A percentile compares a stretch with the other conserved stretches of the same genome.
These are phyloP conservation scores for Athrips mouffetella DNA, from an alignment of 2,888 invertebrate species.

Conservation along the genomic window DNA sequence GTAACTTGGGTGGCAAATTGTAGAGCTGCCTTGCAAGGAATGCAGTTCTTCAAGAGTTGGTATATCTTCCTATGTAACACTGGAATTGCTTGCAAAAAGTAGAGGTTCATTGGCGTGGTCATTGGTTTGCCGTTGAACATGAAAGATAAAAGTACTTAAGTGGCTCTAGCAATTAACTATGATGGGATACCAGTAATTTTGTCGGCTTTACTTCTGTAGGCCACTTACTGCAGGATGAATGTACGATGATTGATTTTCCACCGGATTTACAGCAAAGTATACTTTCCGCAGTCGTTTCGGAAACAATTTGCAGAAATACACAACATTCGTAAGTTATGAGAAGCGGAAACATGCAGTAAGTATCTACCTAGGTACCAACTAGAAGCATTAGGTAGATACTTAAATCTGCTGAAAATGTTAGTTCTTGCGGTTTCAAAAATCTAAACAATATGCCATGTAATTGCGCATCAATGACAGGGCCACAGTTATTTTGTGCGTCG, in stretches of 20 bases:
- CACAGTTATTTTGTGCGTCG: too few relatives aligned
- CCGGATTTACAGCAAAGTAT: neutral
- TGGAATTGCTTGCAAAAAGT: constrained; percentile 40
- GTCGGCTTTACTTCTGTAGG: constrained; percentile 22
- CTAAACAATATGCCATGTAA: constrained; percentile 26
- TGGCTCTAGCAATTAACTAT: constrained; percentile 18
- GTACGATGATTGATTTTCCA: neutral
- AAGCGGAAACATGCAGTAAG: neutral
- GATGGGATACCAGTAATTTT: constrained; percentile 18
- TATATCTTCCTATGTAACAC: constrained; percentile 56
- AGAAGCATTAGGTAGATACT: neutral
- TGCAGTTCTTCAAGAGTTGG: constrained; percentile 55
- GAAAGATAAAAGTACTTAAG: constrained; percentile 19
- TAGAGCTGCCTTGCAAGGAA: constrained; percentile 56
- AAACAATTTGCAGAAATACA: neutral
- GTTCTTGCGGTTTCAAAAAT: constrained; percentile 21
- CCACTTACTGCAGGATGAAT: constrained; percentile 19
- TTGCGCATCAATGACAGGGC: too few relatives aligned
- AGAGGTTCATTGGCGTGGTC: constrained; percentile 23
- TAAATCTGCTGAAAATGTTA: neutral
- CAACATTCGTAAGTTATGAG: neutral
- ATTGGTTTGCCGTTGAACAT: constrained; percentile 5
- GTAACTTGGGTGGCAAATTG: constrained; percentile 6
- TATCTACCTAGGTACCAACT: neutral
- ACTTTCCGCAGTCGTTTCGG: neutral